Percentiles rank a stretch among this genome's conserved stretches.
phyloP scores from a whole-genome alignment of 1,140 invertebrate species.

The Zaprionus ghesquierei region DNA sequence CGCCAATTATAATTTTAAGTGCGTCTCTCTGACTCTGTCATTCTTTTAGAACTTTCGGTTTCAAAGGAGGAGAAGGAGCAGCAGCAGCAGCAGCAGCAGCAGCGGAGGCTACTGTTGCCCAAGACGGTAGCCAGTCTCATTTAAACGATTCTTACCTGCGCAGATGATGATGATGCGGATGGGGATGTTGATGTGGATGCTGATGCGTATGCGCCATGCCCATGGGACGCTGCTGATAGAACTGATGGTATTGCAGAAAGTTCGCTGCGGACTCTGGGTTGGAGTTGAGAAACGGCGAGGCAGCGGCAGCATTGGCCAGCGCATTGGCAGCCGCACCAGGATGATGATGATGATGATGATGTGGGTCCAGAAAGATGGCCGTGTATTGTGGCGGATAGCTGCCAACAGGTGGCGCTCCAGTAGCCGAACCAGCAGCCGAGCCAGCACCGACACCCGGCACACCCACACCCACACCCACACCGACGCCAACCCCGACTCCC shows the following conservation, averaged over 20 bases:
- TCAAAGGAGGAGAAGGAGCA: too few species aligned
- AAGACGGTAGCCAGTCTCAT: constrained; percentile 38
- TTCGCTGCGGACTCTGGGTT: constrained; percentile 34
- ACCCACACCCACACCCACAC: not conserved
- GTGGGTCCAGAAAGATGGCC: constrained; percentile 62
- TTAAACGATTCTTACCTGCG: constrained; percentile 55
- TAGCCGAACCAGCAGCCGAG: constrained; percentile 13
- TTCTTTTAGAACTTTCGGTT: constrained; percentile 55
- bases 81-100: too few species aligned
- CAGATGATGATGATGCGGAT: constrained; percentile 43
- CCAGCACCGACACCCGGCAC: constrained; percentile 7
- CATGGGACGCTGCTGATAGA: constrained; percentile 60
- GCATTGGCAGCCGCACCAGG: constrained; percentile 35
- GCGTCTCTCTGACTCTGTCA: constrained; percentile 42
- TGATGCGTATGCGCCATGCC: constrained; percentile 39
- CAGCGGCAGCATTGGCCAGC: constrained; percentile 42
- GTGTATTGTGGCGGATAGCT: constrained; percentile 69
- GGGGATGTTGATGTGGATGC: constrained; percentile 41
- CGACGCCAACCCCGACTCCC: not conserved
- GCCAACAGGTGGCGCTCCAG: constrained; percentile 41
- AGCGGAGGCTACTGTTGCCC: too few species aligned
- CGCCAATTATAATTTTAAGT: constrained; percentile 75
- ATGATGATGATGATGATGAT: constrained; percentile 33
- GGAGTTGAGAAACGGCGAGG: constrained; percentile 49
- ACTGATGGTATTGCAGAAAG: constrained; percentile 66